Evolutionary conservation across 2,113 vertebrate genomes (phyloP).

Genomic region (Leptosomus discolor): DNA sequence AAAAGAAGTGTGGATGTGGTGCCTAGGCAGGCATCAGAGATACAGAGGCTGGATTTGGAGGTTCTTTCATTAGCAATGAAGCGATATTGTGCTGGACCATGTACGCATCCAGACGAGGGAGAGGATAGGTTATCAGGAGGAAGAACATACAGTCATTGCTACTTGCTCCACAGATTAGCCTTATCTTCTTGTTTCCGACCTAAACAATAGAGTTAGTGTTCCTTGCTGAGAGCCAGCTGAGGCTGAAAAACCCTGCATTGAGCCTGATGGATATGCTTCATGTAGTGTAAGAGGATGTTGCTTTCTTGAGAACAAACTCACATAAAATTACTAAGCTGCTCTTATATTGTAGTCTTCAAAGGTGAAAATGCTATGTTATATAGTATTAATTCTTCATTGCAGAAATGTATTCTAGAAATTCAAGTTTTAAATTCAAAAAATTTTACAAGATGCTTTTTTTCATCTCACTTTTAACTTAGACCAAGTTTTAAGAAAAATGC

Average conservation of each 20-base stretch:
- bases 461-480: neutral
- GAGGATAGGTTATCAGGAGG: neutral
- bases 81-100: neutral
- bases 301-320: neutral
- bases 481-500: neutral
- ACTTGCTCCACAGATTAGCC: neutral
- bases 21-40: too few species aligned
- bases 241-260: neutral
- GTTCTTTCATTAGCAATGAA: neutral
- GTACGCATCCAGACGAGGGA: accelerated
- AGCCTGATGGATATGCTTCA: neutral
- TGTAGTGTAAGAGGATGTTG: neutral
- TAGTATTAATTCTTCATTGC: neutral
- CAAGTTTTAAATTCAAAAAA: neutral
- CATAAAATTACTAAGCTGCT: neutral
- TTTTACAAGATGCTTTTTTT: neutral
- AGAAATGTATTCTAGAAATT: neutral
- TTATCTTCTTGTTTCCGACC: neutral
- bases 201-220: neutral
- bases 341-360: neutral
- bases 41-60: neutral
- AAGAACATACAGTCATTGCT: neutral
- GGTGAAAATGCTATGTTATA: neutral
- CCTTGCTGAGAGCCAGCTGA: neutral
- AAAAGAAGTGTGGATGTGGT: neutral